Percentiles rank a stretch among this genome's conserved stretches.
Evolutionary conservation across 2,113 vertebrate species (phyloP).

Genomic region (Alligator sinensis): DNA sequence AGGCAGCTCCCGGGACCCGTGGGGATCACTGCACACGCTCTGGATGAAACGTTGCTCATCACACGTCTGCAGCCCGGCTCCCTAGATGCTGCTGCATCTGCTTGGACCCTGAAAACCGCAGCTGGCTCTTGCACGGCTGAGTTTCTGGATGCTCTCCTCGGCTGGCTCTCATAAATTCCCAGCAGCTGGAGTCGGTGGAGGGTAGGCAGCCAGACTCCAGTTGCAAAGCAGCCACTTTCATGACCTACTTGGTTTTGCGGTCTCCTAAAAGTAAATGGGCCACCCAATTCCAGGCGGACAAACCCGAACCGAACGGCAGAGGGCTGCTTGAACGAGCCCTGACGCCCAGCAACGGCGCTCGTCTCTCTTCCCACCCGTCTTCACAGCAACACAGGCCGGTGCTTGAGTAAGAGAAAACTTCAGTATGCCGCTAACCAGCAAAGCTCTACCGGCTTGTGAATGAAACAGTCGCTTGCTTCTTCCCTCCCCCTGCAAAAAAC

Average conservation of each 20-base stretch:
- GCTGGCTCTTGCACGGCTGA: not conserved
- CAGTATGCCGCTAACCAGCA: not conserved
- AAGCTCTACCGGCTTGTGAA: not conserved
- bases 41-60: not conserved
- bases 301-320: not conserved
- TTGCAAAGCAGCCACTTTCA: conserved; percentile 27
- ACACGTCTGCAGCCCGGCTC: not conserved
- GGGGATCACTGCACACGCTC: not conserved
- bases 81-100: rapidly evolving
- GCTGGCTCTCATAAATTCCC: not conserved
- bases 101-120: not conserved
- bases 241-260: conserved; percentile 26
- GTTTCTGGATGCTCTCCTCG: not conserved
- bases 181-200: conserved; percentile 51
- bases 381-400: not conserved
- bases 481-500: not conserved
- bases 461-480: not conserved
- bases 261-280: conserved; percentile 39
- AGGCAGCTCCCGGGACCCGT: not conserved
- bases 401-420: not conserved
- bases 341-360: not conserved
- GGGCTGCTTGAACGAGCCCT: not conserved
- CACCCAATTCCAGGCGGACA: conserved; percentile 31
- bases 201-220: not conserved
- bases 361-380: not conserved